A percentile compares a stretch with the other conserved stretches of the same genome.
Evolutionary conservation across 1,140 invertebrate genomes (phyloP).

Genomic region (Euborellia annulipes): DNA sequence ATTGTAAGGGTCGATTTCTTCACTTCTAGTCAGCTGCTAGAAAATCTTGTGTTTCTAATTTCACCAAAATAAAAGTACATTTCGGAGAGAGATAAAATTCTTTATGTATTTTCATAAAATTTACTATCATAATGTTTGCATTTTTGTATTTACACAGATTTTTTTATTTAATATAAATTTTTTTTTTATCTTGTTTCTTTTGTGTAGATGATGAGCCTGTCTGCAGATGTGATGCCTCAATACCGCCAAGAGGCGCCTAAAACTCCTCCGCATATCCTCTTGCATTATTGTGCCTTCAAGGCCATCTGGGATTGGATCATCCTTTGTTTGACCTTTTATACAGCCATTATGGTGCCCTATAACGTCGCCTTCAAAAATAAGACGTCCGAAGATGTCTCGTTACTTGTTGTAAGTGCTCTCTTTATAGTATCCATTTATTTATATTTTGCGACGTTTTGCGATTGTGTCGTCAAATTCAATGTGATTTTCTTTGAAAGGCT

Average conservation of each 20-base stretch:
- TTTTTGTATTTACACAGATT: no score
- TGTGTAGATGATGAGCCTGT: slow-evolving; percentile 87
- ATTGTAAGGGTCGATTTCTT: no score
- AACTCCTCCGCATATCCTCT: slow-evolving; percentile 91
- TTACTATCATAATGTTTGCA: neutral
- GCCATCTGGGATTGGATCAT: slow-evolving; percentile 99
- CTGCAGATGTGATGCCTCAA: slow-evolving; percentile 93
- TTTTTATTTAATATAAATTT: no score
- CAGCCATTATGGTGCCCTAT: slow-evolving; percentile 99
- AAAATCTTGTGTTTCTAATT: no score
- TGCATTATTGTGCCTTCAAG: slow-evolving; percentile 97
- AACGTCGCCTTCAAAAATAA: slow-evolving; percentile 99
- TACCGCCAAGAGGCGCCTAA: slow-evolving; percentile 99
- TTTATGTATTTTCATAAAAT: neutral
- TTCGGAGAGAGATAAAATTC: no score
- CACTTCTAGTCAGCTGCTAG: no score
- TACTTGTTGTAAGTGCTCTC: slow-evolving; percentile 61
- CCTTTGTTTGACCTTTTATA: slow-evolving; percentile 98
- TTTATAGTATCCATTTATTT: no score
- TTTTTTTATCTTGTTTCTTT: no score
- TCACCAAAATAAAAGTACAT: no score
- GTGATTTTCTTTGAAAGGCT: no score
- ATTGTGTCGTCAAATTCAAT: no score
- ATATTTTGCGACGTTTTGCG: no score
- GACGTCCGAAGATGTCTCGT: slow-evolving; percentile 93